Percentiles rank a stretch among this genome's conserved stretches.
Conservation (phyloP, 2,888 invertebrate species). For the Panzeria rudis region DNA sequence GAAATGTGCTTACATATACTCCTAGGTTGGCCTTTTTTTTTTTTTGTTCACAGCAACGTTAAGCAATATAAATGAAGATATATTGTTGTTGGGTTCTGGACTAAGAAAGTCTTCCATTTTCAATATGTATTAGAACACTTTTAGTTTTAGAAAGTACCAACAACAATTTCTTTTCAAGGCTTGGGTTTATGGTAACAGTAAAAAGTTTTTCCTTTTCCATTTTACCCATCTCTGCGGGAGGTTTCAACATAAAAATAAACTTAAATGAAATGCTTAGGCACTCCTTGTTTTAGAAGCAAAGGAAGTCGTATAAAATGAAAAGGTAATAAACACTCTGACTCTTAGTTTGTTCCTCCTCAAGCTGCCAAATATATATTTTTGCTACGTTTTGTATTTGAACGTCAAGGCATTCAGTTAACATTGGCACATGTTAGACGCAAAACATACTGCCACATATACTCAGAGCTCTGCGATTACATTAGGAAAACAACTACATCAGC, state of each 20-base stretch:
- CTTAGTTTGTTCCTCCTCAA: background rate
- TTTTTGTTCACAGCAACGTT: background rate
- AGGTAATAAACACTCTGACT: constrained; percentile 16
- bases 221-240: constrained; percentile 37
- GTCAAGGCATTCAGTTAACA: constrained; percentile 63
- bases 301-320: constrained; percentile 15
- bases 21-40: background rate
- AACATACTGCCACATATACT: background rate
- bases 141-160: background rate
- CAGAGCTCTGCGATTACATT: too few species aligned
- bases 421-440: constrained; percentile 66
- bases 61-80: constrained; percentile 10
- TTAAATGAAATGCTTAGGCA: constrained; percentile 50
- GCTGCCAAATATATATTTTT: constrained; percentile 23
- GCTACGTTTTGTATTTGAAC: constrained; percentile 39
- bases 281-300: constrained; percentile 52
- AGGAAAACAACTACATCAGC: background rate
- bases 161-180: background rate
- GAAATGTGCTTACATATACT: background rate
- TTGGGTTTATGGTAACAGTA: background rate
- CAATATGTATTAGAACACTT: background rate
- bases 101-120: background rate
- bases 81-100: background rate
- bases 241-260: constrained; percentile 34
- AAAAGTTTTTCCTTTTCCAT: constrained; percentile 1